Conservation (phyloP, 2,797 vertebrate genomes). For the Thripadectes ignobilis region DNA sequence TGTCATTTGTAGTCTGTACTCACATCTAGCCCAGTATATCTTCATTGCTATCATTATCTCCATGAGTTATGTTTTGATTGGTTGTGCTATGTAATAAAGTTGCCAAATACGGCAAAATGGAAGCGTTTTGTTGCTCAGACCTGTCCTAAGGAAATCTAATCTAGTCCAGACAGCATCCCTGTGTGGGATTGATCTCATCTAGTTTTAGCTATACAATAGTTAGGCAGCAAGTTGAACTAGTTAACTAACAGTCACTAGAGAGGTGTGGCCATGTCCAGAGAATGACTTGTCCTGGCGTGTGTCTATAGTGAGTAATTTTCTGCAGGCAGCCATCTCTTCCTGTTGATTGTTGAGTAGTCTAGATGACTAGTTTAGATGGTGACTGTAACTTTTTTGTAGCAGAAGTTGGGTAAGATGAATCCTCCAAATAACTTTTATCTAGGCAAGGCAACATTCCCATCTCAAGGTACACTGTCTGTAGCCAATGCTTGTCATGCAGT, state of each 20-base stretch:
- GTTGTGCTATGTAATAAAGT: neutral
- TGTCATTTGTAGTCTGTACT: neutral
- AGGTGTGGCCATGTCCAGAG: neutral
- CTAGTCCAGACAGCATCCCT: neutral
- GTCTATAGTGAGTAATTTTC: neutral
- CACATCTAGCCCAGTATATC: neutral
- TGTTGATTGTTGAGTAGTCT: neutral
- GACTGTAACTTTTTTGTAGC: neutral
- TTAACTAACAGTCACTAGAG: neutral
- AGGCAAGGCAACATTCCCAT: neutral
- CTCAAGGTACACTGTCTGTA: neutral
- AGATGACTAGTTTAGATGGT: slow-evolving; percentile 4
- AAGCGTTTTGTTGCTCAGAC: neutral
- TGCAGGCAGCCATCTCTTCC: neutral
- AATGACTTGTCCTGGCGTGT: neutral
- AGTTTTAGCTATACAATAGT: slow-evolving; percentile 38
- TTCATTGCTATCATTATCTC: neutral
- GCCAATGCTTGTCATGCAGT: neutral
- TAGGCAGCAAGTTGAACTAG: neutral
- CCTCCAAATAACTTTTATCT: neutral
- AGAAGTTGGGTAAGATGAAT: neutral
- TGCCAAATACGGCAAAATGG: neutral
- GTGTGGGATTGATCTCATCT: neutral
- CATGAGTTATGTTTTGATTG: neutral
- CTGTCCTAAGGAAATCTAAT: neutral